Percentiles rank a stretch among this genome's conserved stretches.
phyloP scores from a whole-genome alignment of 2,888 invertebrate species.

The Rhagonycha fulva region DNA sequence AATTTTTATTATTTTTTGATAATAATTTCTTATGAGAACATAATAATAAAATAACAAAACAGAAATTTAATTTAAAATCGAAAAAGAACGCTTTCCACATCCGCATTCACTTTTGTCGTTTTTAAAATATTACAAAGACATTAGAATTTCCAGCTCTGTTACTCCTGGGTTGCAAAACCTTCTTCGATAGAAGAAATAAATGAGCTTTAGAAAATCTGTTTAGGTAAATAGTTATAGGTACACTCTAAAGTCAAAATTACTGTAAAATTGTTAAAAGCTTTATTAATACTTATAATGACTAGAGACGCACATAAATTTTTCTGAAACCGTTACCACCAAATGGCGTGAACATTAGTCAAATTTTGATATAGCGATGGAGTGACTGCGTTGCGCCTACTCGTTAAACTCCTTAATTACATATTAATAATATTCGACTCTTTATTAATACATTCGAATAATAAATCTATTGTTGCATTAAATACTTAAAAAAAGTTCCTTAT shows the following conservation, averaged over 20 bases:
- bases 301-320: too few species aligned
- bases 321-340: too few species aligned
- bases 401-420: too few species aligned
- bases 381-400: too few species aligned
- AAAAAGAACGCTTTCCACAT: neutral
- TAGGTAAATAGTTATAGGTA: neutral
- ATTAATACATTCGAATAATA: too few species aligned
- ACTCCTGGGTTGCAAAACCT: neutral
- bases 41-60: neutral
- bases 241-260: too few species aligned
- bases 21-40: neutral
- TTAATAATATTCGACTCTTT: too few species aligned
- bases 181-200: neutral
- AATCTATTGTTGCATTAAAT: too few species aligned
- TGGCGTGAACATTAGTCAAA: too few species aligned
- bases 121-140: neutral
- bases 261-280: too few species aligned
- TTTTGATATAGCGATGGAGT: too few species aligned
- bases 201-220: neutral
- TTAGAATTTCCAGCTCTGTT: neutral
- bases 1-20: neutral
- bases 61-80: neutral
- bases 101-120: neutral
- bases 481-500: neutral
- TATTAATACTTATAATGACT: too few species aligned